Evolutionary conservation across 2,888 invertebrate genomes (phyloP).

Genomic region (Subacronicta megacephala): DNA sequence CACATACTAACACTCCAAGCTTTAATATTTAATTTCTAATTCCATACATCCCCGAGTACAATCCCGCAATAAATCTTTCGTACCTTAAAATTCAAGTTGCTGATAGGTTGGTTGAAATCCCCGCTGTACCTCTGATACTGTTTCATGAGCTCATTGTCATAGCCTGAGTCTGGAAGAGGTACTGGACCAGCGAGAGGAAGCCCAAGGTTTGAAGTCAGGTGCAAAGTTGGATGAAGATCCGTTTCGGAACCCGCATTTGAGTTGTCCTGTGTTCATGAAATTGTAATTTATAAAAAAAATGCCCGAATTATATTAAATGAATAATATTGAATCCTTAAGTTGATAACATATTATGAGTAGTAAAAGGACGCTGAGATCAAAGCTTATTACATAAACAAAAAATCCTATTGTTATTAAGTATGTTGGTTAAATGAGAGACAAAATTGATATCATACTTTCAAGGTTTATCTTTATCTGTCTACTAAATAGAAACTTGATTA

Average conservation of each 20-base stretch:
- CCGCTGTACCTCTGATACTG: conserved; percentile 91
- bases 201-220: conserved; percentile 85
- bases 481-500: too few species aligned
- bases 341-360: too few species aligned
- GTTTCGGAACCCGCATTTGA: conserved; percentile 90
- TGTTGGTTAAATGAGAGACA: too few species aligned
- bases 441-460: too few species aligned
- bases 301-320: background rate
- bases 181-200: conserved; percentile 95
- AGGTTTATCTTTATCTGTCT: too few species aligned
- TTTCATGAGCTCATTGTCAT: conserved; percentile 86
- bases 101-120: conserved; percentile 93
- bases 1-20: conserved; percentile 1
- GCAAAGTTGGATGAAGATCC: conserved; percentile 81
- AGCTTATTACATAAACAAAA: too few species aligned
- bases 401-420: too few species aligned
- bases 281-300: background rate
- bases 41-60: conserved; percentile 31
- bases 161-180: conserved; percentile 91
- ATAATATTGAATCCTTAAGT: too few species aligned
- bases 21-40: conserved; percentile 53
- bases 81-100: conserved; percentile 86
- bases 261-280: conserved; percentile 75
- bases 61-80: conserved; percentile 23
- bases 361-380: too few species aligned